phyloP scores from a whole-genome alignment of 2,888 invertebrate genomes.

The Chorisops tibialis region DNA sequence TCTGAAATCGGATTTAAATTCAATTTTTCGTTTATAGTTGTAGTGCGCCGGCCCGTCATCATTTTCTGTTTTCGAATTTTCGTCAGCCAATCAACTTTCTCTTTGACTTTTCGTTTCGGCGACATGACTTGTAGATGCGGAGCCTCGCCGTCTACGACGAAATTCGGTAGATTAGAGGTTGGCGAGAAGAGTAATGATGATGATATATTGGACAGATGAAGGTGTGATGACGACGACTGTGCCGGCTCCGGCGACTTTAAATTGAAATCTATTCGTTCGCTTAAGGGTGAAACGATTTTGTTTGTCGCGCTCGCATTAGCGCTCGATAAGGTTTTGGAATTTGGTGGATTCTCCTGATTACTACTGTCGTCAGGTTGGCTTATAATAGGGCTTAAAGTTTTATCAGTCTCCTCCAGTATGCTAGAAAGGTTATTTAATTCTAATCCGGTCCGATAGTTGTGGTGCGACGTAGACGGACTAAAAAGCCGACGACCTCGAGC shows the following conservation, averaged over 20 bases:
- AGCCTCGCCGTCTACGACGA: slow-evolving; percentile 70
- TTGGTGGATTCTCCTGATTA: slow-evolving; percentile 41
- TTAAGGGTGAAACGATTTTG: slow-evolving; percentile 38
- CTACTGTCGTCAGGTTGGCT: slow-evolving; percentile 36
- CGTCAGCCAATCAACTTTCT: slow-evolving; percentile 71
- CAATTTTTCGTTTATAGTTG: slow-evolving; percentile 41
- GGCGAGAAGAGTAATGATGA: slow-evolving; percentile 56
- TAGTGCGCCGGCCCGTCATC: slow-evolving; percentile 40
- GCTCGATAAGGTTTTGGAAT: not conserved
- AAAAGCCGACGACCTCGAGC: slow-evolving; percentile 54
- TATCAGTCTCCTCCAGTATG: slow-evolving; percentile 32
- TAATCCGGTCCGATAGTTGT: not conserved
- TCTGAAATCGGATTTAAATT: not conserved
- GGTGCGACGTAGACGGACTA: slow-evolving; percentile 44
- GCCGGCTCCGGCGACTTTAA: slow-evolving; percentile 10
- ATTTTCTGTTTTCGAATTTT: slow-evolving; percentile 59
- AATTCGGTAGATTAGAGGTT: slow-evolving; percentile 72
- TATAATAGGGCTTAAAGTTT: slow-evolving; percentile 29
- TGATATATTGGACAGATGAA: slow-evolving; percentile 37
- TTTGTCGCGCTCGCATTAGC: not conserved
- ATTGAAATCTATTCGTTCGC: slow-evolving; percentile 38
- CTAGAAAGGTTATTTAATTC: slow-evolving; percentile 21
- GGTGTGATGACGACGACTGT: slow-evolving; percentile 33
- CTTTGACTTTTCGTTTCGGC: slow-evolving; percentile 62
- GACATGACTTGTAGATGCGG: slow-evolving; percentile 69